Conservation (phyloP, 2,888 invertebrate species). For the Lepas anatifera region DNA sequence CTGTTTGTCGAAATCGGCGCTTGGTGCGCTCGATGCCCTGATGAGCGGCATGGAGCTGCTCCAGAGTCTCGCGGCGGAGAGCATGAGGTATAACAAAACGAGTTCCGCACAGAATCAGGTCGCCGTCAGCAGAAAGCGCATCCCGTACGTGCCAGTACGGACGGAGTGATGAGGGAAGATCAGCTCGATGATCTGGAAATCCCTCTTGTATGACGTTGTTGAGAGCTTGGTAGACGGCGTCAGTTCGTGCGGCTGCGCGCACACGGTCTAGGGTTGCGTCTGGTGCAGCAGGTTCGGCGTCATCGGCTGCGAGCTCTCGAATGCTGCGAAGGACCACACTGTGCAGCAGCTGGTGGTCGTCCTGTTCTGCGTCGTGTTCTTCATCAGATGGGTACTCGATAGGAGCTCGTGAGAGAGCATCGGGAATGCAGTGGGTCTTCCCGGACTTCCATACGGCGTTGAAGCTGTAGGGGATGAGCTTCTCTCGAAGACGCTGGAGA, state of each 20-base stretch:
- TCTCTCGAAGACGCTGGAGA: conserved; percentile 11
- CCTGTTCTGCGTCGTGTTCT: neutral
- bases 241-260: conserved; percentile 6
- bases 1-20: too few relatives aligned
- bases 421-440: conserved; percentile 6
- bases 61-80: too few relatives aligned
- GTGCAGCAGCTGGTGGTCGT: neutral
- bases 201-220: neutral
- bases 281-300: too few relatives aligned
- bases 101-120: too few relatives aligned
- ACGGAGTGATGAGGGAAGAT: too few relatives aligned
- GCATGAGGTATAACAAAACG: too few relatives aligned
- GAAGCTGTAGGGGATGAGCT: conserved; percentile 12
- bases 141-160: too few relatives aligned
- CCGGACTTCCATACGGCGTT: conserved; percentile 8
- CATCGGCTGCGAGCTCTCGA: too few relatives aligned
- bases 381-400: neutral
- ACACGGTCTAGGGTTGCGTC: neutral
- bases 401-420: too few relatives aligned
- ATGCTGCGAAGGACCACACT: neutral
- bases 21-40: too few relatives aligned
- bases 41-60: too few relatives aligned
- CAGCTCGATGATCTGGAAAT: neutral
- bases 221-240: neutral
- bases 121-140: too few relatives aligned